Percentiles rank a stretch among this genome's conserved stretches.
These are phyloP conservation scores for Tetanocera ferruginea DNA, from an alignment of 2,888 invertebrate genomes.

Conservation along the genomic window DNA sequence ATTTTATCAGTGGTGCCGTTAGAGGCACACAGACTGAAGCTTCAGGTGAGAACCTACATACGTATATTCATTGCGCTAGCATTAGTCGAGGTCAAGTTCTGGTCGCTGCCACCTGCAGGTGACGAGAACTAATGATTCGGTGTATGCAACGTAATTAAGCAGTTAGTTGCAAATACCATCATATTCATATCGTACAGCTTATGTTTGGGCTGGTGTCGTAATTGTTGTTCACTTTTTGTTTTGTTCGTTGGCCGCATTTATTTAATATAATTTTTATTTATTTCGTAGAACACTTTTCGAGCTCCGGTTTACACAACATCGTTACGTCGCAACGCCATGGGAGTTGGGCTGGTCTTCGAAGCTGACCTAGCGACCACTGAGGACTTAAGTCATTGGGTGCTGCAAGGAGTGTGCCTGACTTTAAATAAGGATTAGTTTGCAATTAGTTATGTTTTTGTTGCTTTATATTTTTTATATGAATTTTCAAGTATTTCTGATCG, in stretches of 20 bases:
- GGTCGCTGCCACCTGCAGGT: slow-evolving; percentile 54
- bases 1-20: slow-evolving; percentile 88
- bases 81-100: background rate
- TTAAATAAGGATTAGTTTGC: slow-evolving; percentile 80
- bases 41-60: slow-evolving; percentile 74
- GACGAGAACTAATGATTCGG: slow-evolving; percentile 62
- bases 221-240: background rate
- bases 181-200: slow-evolving; percentile 7
- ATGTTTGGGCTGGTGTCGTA: slow-evolving; percentile 1
- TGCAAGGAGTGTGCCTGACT: slow-evolving; percentile 90
- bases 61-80: background rate
- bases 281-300: slow-evolving; percentile 82
- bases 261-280: slow-evolving; percentile 16
- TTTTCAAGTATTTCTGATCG: background rate
- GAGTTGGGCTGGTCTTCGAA: slow-evolving; percentile 91
- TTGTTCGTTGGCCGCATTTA: slow-evolving; percentile 22
- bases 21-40: slow-evolving; percentile 84
- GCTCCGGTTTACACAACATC: slow-evolving; percentile 95
- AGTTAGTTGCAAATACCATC: slow-evolving; percentile 53
- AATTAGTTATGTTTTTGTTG: slow-evolving; percentile 53
- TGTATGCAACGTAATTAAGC: slow-evolving; percentile 59
- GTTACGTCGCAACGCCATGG: slow-evolving; percentile 89
- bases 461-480: background rate
- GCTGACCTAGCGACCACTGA: slow-evolving; percentile 86
- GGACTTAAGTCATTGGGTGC: slow-evolving; percentile 89